Base-by-base conservation (phyloP, 2,888 invertebrate species). In the Cyclophora albipunctata region DNA sequence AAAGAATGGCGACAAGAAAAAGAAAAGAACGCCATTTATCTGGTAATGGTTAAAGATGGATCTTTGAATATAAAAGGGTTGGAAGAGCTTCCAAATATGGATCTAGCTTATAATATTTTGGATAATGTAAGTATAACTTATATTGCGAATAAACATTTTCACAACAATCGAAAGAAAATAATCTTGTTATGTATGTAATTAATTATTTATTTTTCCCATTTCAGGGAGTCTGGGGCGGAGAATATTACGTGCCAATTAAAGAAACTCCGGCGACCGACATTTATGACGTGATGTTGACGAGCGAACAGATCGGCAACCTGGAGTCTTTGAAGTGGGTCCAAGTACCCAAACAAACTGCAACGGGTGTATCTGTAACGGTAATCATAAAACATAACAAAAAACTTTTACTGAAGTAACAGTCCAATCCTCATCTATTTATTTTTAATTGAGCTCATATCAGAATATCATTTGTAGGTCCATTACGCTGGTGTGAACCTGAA, bases 401-500 rank as follows among this genome's bases (percentile, higher is more conserved):
- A 20, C 20, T 20, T 20, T 20, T 20, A 20, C 20, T 20, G 20
- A 20, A 20, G 20, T 20, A 20, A 20, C 20, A 20, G 2, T 20
- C 20, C 2, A 20, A 20, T 20, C 20, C 20, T 20, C 20, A 20
- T 20, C 1, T 20, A 20, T 20, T 20, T 20, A 20, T 20, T 20
- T 20, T 20, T 20, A 20, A 20, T 20, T 20, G 20, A 20, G 20
- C 20, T 20, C 2, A 20, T 20, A 20, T 20, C 20, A 20, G 20
- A 20, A 20, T 20, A 20, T 20, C 20, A 20, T 37, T 45, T 52
- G 34, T 45, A 72, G 71, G 66, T 70, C 1, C 62, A 69, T 45
- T 70, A 62, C 46, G 67, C 65, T n/a, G 70, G 64, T n/a, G 50
- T 67, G 3, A 69, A 66, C 5, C 47, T 53, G 2, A 46, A 49